Percentiles rank a stretch among this genome's conserved stretches.
phyloP scores from a whole-genome alignment of 1,140 invertebrate genomes.

The Liolophura sinensis region DNA sequence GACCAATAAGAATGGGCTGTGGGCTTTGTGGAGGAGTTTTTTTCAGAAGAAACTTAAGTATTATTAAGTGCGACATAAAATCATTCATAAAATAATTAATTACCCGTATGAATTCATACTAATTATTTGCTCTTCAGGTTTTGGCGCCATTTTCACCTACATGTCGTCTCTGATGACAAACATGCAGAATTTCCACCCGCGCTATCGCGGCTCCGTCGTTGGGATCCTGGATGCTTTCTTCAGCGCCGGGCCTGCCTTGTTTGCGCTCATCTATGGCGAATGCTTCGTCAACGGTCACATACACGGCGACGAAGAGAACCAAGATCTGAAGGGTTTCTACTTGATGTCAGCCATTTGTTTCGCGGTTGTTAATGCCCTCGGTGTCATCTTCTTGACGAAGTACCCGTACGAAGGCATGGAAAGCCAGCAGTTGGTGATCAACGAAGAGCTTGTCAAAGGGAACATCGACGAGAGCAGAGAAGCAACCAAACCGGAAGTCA shows the following conservation, averaged over 20 bases:
- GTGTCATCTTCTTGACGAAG: slow-evolving; percentile 24
- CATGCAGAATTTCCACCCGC: slow-evolving; percentile 35
- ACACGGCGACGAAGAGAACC: slow-evolving; percentile 36
- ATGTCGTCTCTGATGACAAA: slow-evolving; percentile 39
- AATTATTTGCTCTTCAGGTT: slow-evolving; percentile 23
- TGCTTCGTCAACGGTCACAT: slow-evolving; percentile 31
- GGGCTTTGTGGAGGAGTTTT: too few species aligned
- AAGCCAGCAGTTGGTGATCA: slow-evolving; percentile 4
- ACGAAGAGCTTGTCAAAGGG: background rate
- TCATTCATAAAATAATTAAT: too few species aligned
- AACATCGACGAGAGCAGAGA: background rate
- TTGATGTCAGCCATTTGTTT: slow-evolving; percentile 36
- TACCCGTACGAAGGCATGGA: slow-evolving; percentile 17
- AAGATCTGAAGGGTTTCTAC: slow-evolving; percentile 42
- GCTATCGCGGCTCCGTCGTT: slow-evolving; percentile 40
- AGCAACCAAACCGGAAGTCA: background rate
- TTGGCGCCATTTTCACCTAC: slow-evolving; percentile 45
- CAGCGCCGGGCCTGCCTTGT: slow-evolving; percentile 38
- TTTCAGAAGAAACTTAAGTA: too few species aligned
- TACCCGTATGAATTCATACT: too few species aligned
- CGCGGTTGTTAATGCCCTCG: slow-evolving; percentile 27
- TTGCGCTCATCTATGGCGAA: slow-evolving; percentile 35
- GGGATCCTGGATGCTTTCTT: slow-evolving; percentile 43
- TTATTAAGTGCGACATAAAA: too few species aligned
- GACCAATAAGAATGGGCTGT: too few species aligned